Base-by-base conservation (phyloP, 2,113 vertebrate species). In the Argyrosomus japonicus region DNA sequence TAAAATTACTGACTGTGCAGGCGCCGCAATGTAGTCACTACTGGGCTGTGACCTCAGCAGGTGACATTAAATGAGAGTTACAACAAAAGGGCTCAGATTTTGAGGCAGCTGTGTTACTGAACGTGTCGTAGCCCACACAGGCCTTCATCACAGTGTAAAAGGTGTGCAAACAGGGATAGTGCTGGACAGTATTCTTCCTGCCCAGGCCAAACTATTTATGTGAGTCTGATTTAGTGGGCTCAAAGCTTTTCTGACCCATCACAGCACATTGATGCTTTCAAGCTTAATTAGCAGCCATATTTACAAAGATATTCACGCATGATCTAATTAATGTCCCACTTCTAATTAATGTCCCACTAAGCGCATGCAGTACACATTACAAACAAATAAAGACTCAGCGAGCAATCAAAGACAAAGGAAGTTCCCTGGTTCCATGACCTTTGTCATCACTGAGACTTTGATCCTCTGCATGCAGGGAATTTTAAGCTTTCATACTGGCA, bases 211-310 rank as follows among this genome's bases (percentile, higher is more conserved):
- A 76, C 36, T 78, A 62, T 83, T 80, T 47, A 40, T 63, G 63
- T 48, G 56, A 75, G 36, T 63, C 51, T 85, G 77, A 78, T 81
- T 88, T 81, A 47, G 13, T 68, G 23, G 51, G 79, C 60, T 86
- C 82, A 60, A 70, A 81, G 79, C 48, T 79, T 80, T 82, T 63
- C 60, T 79, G 64, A 76, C 69, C 65, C 79, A 74, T 90, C 71
- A 60, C 69, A 75, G 84, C 71, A 79, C 79, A 85, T 2, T 60
- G 51, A 84, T 69, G 82, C 69, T 85, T 81, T 84, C 65, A 81
- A 74, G 67, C 78, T 81, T 92, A 87, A 93, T 92, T 93, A 87
- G 58, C 56, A 29, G 25, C 60, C 68, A 68, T 88, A 89, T 88
- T 89, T 87, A 25, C 79, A 85, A 72, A 82, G 67, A 82, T 82